Evolutionary conservation across 2,888 invertebrate species (phyloP).

Genomic region (Gonocerus acuteangulatus): DNA sequence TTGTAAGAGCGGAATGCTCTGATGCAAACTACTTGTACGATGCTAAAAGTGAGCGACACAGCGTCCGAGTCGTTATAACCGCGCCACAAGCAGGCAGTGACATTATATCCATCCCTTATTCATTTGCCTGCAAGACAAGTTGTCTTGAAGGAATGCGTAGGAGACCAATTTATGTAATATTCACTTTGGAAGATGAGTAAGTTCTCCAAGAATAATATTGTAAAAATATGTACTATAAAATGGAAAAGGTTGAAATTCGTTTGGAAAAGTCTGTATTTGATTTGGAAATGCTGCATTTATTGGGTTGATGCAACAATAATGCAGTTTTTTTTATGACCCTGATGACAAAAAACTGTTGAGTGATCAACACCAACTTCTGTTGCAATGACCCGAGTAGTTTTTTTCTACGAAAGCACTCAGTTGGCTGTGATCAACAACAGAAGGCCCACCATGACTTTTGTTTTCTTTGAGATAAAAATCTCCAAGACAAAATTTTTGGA

Average conservation of each 20-base stretch:
- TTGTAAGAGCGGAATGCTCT: constrained; percentile 50
- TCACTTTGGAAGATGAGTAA: constrained; percentile 54
- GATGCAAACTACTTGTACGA: constrained; percentile 52
- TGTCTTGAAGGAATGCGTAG: constrained; percentile 71
- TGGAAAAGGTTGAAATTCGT: neutral
- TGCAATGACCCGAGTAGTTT: no score
- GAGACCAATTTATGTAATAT: constrained; percentile 60
- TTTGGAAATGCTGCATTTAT: neutral
- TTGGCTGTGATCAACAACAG: no score
- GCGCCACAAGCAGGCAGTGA: constrained; percentile 51
- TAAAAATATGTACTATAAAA: neutral
- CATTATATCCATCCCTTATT: constrained; percentile 56
- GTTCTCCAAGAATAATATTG: neutral
- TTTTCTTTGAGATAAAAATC: no score
- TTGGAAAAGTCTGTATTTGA: neutral
- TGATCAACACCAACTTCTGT: no score
- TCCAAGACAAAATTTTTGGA: no score
- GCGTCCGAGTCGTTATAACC: constrained; percentile 55
- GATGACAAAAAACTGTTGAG: no score
- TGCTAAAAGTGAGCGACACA: constrained; percentile 48
- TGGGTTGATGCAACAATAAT: no score
- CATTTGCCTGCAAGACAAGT: constrained; percentile 69
- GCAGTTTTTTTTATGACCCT: no score
- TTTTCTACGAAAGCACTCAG: no score
- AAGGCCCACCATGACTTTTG: no score